These are phyloP conservation scores for Poeciliopsis retropinna DNA, from an alignment of 2,113 vertebrate species.

Conservation along the genomic window DNA sequence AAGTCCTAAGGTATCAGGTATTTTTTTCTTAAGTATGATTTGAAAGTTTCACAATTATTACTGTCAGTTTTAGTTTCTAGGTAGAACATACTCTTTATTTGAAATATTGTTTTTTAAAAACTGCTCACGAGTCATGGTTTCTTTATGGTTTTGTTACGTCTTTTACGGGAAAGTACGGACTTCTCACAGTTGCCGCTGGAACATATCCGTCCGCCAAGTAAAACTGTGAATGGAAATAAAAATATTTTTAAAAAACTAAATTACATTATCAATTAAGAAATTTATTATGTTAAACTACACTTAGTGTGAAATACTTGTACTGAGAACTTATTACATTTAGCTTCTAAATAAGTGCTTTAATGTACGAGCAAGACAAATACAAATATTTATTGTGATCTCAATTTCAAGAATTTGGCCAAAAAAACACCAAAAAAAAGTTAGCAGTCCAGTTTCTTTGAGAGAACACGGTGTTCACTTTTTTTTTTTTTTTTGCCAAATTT, in stretches of 20 bases:
- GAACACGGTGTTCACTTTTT: conserved; percentile 40
- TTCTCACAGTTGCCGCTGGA: conserved; percentile 43
- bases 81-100: not conserved
- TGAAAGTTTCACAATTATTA: too few species aligned
- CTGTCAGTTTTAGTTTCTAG: too few species aligned
- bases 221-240: not conserved
- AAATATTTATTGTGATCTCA: not conserved
- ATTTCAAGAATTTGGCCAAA: not conserved
- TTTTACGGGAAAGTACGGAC: conserved; percentile 72
- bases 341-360: not conserved
- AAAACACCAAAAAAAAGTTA: too few species aligned
- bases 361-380: not conserved
- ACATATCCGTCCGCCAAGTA: conserved; percentile 72
- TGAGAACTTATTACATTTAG: not conserved
- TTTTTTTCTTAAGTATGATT: too few species aligned
- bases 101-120: not conserved
- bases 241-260: too few species aligned
- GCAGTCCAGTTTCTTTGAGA: too few species aligned
- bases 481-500: not conserved
- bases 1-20: too few species aligned
- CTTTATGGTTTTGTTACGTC: conserved; percentile 58
- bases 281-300: not conserved
- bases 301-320: not conserved
- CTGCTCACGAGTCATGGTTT: conserved; percentile 14
- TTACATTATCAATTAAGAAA: not conserved